Base-by-base conservation (phyloP, 2,888 invertebrate species). In the Uloborus plumipes region DNA sequence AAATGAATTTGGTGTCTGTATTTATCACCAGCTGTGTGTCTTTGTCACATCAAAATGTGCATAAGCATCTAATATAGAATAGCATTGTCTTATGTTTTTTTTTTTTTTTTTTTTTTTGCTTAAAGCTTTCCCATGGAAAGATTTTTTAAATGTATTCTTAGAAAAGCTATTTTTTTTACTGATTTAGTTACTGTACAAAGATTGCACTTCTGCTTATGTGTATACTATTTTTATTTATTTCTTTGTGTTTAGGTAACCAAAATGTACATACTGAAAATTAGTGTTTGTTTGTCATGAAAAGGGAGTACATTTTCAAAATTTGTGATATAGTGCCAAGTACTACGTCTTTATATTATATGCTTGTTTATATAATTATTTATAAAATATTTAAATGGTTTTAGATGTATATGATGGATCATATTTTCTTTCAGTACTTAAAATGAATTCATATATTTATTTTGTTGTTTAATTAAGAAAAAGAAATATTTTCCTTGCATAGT, bases 41-140 rank as follows among this genome's bases (percentile, higher is more conserved):
- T 72, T 65, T 66, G 39, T 77, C 67, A 76, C 71, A 53, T 53
- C 73, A 58, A 69, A 71, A 64, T 77, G 65, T 83, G 77, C 61
- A 73, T 83, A 75, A 58, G 62, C 77, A 83, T 81, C 62, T 81
- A 70, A 70, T 73, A 67, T 83, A 83, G 83, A 15, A 69, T 83
- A 83, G 83, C 59, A 53, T 77, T 65, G 26, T 26, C 26, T 26
- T 39, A 39, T 39, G 39, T 39, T 39, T 39, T 7, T 31, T 31
- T 31, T n/a, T n/a, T n/a, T 31, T 31, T 31, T 31, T 31, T 31
- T 31, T 7, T 31, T 39, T 39, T 39, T 39, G 39, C 39, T 26
- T 26, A 4, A 2, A 39, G 39, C 11, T 39, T 39, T 39, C 39
- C 11, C 39, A 39, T 9, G 7, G 11, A 51, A 61, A 62, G 67